Evolutionary conservation across 1,140 invertebrate genomes (phyloP).

Genomic region (Pseudomyrmex sp.): DNA sequence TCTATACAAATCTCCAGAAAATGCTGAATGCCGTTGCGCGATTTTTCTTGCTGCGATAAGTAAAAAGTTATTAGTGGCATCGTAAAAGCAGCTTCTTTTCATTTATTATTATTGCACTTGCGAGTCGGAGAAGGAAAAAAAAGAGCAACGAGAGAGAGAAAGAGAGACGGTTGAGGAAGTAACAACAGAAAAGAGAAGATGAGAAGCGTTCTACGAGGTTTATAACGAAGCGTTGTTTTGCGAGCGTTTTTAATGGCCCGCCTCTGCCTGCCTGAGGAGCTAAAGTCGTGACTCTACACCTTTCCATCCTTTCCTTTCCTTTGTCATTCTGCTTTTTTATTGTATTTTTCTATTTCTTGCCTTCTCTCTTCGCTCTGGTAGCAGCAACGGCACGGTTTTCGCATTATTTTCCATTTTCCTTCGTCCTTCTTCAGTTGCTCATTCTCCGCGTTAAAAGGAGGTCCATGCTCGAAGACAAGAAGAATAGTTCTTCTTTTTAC

Average conservation of each 20-base stretch:
- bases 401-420: slow-evolving; percentile 80
- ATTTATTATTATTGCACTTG: slow-evolving; percentile 70
- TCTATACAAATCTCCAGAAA: background rate
- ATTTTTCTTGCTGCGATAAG: slow-evolving; percentile 34
- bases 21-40: slow-evolving; percentile 18
- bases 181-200: slow-evolving; percentile 28
- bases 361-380: slow-evolving; percentile 21
- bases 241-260: slow-evolving; percentile 78
- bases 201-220: slow-evolving; percentile 67
- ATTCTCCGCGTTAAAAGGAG: slow-evolving; percentile 32
- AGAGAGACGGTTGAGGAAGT: background rate
- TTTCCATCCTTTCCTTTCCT: slow-evolving; percentile 62
- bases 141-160: background rate
- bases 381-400: slow-evolving; percentile 59
- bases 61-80: slow-evolving; percentile 69
- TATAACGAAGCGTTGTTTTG: slow-evolving; percentile 80
- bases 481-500: slow-evolving; percentile 38
- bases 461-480: slow-evolving; percentile 11
- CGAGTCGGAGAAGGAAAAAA: slow-evolving; percentile 24
- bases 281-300: slow-evolving; percentile 77
- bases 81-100: slow-evolving; percentile 61
- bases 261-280: slow-evolving; percentile 69
- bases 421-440: slow-evolving; percentile 64
- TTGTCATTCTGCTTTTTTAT: slow-evolving; percentile 33
- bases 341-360: slow-evolving; percentile 12